Percentiles rank a stretch among this genome's conserved stretches.
Conservation (phyloP, 2,797 vertebrate species). For the Silurus aristotelis region DNA sequence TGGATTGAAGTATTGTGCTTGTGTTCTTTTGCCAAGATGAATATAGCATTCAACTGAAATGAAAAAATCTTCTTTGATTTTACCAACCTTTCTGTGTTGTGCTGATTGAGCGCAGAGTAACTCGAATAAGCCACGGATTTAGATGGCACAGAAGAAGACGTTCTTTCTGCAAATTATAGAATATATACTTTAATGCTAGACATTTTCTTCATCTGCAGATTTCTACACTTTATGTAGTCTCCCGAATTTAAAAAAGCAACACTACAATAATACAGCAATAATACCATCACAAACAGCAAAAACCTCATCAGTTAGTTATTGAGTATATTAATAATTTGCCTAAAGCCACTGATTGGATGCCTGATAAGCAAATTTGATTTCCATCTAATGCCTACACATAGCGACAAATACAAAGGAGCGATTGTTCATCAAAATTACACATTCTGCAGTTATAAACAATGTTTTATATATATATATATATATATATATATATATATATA, state of each 20-base stretch:
- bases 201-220: not conserved
- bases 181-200: not conserved
- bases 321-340: not conserved
- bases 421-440: not conserved
- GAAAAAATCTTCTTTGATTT: not conserved
- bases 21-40: not conserved
- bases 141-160: constrained; percentile 61
- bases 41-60: not conserved
- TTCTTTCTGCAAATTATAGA: constrained; percentile 69
- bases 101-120: constrained; percentile 66
- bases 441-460: not conserved
- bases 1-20: constrained; percentile 6
- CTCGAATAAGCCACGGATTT: constrained; percentile 75
- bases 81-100: constrained; percentile 67
- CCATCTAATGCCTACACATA: not conserved
- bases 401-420: not conserved
- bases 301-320: not conserved
- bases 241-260: not conserved
- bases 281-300: not conserved
- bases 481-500: not conserved
- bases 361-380: constrained; percentile 9
- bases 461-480: not conserved
- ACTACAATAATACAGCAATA: too few species aligned
- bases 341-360: not conserved
- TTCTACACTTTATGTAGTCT: not conserved